Conservation (phyloP, 1,140 invertebrate species). For the Melipona quadrifasciata region DNA sequence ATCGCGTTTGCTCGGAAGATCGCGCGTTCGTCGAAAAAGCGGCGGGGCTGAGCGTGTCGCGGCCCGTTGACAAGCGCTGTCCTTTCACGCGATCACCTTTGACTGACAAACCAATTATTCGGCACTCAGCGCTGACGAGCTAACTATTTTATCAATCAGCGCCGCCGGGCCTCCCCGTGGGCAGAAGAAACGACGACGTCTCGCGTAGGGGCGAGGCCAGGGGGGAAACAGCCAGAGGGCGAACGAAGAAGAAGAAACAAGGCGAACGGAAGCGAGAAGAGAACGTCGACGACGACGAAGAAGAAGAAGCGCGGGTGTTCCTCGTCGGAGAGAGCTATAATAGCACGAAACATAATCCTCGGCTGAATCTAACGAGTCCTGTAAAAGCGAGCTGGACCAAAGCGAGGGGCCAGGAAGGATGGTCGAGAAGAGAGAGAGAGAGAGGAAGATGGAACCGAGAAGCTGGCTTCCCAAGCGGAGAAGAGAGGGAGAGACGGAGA, state of each 20-base stretch:
- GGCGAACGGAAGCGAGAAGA: not conserved
- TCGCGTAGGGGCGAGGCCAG: no score
- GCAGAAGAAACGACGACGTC: slow-evolving; percentile 47
- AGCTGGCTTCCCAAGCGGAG: not conserved
- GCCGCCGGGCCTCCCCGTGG: slow-evolving; percentile 45
- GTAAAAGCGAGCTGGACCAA: slow-evolving; percentile 46
- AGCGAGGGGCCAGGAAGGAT: slow-evolving; percentile 27
- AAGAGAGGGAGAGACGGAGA: no score
- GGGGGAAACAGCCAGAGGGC: not conserved
- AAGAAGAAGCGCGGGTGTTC: slow-evolving; percentile 33
- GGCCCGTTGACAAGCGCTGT: slow-evolving; percentile 49
- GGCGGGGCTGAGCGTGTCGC: not conserved
- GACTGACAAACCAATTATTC: slow-evolving; percentile 62
- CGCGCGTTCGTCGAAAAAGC: slow-evolving; percentile 6
- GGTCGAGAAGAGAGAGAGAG: not conserved
- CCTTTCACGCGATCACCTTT: slow-evolving; percentile 53
- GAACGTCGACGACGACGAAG: not conserved
- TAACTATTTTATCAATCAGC: slow-evolving; percentile 59
- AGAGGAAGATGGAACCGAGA: not conserved
- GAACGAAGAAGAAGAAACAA: slow-evolving; percentile 6
- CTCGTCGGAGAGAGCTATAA: slow-evolving; percentile 61
- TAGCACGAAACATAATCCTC: slow-evolving; percentile 73
- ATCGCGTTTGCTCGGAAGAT: not conserved
- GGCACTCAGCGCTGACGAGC: slow-evolving; percentile 48
- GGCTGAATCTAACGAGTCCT: slow-evolving; percentile 73